Conservation (phyloP, 2,888 invertebrate species). For the Gastrophysa polygoni region DNA sequence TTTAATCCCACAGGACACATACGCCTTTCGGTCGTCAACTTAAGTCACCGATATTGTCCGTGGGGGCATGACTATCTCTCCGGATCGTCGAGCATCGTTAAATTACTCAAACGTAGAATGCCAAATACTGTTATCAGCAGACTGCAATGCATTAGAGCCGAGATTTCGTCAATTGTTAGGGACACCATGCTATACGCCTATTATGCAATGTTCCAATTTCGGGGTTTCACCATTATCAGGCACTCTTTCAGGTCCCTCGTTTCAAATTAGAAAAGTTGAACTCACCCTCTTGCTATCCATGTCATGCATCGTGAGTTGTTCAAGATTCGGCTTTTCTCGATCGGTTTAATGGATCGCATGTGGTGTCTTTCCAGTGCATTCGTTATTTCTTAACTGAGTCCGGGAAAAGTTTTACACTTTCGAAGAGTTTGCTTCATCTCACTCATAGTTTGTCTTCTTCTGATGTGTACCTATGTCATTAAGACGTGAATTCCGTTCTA, state of each 20-base stretch:
- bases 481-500: too few species aligned
- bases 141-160: constrained; percentile 38
- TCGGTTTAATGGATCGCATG: constrained; percentile 29
- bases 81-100: constrained; percentile 40
- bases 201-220: constrained; percentile 35
- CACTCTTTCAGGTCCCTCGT: constrained; percentile 26
- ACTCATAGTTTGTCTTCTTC: neutral
- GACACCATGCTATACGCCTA: constrained; percentile 32
- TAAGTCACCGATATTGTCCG: constrained; percentile 39
- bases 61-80: constrained; percentile 21
- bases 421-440: neutral
- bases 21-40: constrained; percentile 38
- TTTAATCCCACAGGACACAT: constrained; percentile 40
- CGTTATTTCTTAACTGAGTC: constrained; percentile 29
- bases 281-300: constrained; percentile 10
- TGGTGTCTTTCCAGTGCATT: constrained; percentile 20
- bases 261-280: constrained; percentile 28
- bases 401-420: constrained; percentile 2
- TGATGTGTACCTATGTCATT: neutral
- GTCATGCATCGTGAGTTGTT: constrained; percentile 15
- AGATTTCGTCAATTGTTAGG: constrained; percentile 37
- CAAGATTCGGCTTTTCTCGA: constrained; percentile 24
- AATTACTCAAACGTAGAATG: constrained; percentile 45
- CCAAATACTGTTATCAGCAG: constrained; percentile 41
- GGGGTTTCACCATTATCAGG: constrained; percentile 29